Conservation (phyloP, 2,113 vertebrate genomes). For the Odontophorus gujanensis region DNA sequence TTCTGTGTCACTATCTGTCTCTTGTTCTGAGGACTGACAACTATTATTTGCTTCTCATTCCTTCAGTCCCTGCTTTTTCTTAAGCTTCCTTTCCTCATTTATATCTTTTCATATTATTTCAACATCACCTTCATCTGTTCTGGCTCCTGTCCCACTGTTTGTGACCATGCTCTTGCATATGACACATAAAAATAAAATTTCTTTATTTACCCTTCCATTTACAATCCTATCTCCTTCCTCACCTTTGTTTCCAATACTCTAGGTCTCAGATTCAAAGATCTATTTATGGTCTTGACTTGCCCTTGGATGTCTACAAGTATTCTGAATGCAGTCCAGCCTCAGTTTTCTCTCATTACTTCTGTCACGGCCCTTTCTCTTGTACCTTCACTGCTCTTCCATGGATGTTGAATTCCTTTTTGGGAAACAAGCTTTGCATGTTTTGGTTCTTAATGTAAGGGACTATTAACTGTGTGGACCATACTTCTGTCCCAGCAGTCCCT, state of each 20-base stretch:
- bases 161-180: slow-evolving; percentile 43
- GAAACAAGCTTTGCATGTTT: neutral
- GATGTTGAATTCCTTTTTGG: neutral
- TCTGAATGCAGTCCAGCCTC: neutral
- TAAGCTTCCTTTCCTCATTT: neutral
- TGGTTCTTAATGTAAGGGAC: neutral
- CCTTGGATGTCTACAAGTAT: neutral
- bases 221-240: neutral
- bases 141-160: slow-evolving; percentile 18
- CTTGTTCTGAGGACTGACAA: neutral
- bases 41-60: neutral
- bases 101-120: slow-evolving; percentile 23
- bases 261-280: slow-evolving; percentile 2
- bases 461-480: neutral
- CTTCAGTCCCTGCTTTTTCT: neutral
- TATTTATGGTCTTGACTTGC: neutral
- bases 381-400: neutral
- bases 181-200: slow-evolving; percentile 17
- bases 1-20: neutral
- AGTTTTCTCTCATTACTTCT: slow-evolving; percentile 1
- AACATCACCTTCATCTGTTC: slow-evolving; percentile 40
- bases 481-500: neutral
- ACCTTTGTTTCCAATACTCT: neutral
- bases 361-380: neutral
- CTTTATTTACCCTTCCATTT: neutral